These are phyloP conservation scores for Allygus modestus DNA, from an alignment of 2,888 invertebrate genomes.

Conservation along the genomic window DNA sequence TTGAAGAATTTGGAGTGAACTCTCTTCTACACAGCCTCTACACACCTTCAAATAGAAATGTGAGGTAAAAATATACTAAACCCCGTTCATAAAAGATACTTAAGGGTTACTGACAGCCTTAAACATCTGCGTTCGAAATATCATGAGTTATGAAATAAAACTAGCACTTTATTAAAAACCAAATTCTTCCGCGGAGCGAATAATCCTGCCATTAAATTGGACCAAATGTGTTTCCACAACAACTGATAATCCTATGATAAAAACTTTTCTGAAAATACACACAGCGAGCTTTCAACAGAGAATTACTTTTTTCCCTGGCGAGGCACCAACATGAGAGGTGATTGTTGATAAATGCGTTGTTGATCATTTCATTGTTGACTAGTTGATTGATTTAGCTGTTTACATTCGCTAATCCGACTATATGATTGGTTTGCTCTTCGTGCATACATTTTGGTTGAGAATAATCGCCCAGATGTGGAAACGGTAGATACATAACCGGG, in stretches of 20 bases:
- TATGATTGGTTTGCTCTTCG: slow-evolving; percentile 36
- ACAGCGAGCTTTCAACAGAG: slow-evolving; percentile 1
- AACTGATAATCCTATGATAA: slow-evolving; percentile 9
- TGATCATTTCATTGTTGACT: slow-evolving; percentile 43
- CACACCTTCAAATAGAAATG: too few species aligned
- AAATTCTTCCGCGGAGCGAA: neutral
- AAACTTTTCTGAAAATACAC: neutral
- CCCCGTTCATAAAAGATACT: too few species aligned
- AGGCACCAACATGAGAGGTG: neutral
- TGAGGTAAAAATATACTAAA: too few species aligned
- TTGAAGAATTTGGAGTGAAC: too few species aligned
- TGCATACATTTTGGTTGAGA: neutral
- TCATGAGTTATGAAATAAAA: too few species aligned
- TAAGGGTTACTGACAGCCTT: too few species aligned
- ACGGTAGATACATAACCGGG: neutral
- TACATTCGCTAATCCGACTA: slow-evolving; percentile 3
- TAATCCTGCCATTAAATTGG: slow-evolving; percentile 23
- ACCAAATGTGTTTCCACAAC: slow-evolving; percentile 24
- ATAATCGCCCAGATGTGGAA: neutral
- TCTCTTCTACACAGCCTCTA: too few species aligned
- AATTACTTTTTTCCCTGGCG: neutral
- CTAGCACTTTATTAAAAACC: too few species aligned
- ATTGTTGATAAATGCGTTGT: slow-evolving; percentile 25
- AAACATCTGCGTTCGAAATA: too few species aligned
- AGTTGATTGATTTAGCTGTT: slow-evolving; percentile 52